Evolutionary conservation across 2,888 invertebrate genomes (phyloP), one percentile per base, ranked within the genome.

Genomic region (Eilema sororculum): DNA sequence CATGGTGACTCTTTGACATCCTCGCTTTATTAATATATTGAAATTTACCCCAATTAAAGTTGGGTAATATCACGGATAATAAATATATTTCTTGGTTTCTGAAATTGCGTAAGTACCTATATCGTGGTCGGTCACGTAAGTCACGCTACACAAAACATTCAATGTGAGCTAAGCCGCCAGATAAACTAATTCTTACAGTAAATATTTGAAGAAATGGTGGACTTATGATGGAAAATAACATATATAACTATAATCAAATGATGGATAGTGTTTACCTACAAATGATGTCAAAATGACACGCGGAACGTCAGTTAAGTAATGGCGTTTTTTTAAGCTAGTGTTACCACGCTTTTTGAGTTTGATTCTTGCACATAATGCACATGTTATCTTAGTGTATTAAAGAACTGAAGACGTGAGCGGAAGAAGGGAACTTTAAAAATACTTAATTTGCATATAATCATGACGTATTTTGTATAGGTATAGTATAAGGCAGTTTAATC

Each of bases 221-320:
- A n/a, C 52, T n/a, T 20, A n/a, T 8, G 52, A n/a, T 52, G n/a
- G 8, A 37, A n/a, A n/a, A 52, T n/a, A 52, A 52, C 52, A 52
- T 52, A n/a, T n/a, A 52, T 52, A 52, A 52, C n/a, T 9, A 52
- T 2, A n/a, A n/a, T 16, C n/a, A n/a, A 52, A 52, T 52, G 52
- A 52, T 52, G 52, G 52, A 52, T 52, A 52, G n/a, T n/a, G 52
- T 52, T 52, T 52, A n/a, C 52, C 9, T 8, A 52, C n/a, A 52
- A 52, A 52, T n/a, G 52, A 52, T n/a, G 52, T 52, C 52, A 52
- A n/a, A n/a, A n/a, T 52, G 52, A 52, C n/a, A 52, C 20, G 52
- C 2, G 5, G 52, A 52, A 52, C n/a, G 8, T 52, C 52, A 52
- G 52, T 52, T 52, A 52, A 52, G 52, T 52, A 52, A 52, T 52